These are phyloP conservation scores for Polypedilum pembai DNA, from an alignment of 1,140 invertebrate genomes.

Conservation along the genomic window DNA sequence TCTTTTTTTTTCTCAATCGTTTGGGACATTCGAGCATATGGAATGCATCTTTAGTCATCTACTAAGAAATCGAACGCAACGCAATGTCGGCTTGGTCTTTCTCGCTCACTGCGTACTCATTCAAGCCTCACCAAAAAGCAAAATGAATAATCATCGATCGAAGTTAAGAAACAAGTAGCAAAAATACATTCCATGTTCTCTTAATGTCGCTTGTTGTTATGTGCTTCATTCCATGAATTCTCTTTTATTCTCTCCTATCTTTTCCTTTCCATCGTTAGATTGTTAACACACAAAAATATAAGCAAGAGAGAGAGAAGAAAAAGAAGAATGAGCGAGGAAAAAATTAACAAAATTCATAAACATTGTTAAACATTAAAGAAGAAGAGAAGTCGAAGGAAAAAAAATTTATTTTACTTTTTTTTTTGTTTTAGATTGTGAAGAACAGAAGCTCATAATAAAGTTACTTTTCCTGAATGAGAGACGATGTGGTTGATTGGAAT, in stretches of 20 bases:
- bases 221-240: not conserved
- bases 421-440: no score
- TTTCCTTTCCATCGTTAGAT: not conserved
- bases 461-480: no score
- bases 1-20: not conserved
- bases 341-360: no score
- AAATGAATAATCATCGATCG: not conserved
- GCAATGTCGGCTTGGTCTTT: not conserved
- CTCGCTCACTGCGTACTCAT: not conserved
- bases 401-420: no score
- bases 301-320: no score
- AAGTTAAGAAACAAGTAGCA: not conserved
- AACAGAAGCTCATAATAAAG: no score
- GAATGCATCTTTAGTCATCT: not conserved
- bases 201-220: conserved; percentile 22
- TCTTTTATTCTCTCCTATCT: not conserved
- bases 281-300: no score
- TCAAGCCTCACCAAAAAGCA: not conserved
- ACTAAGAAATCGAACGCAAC: not conserved
- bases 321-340: no score
- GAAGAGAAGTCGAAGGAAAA: no score
- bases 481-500: no score
- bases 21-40: not conserved
- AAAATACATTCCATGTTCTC: conserved; percentile 27
- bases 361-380: no score